phyloP scores from a whole-genome alignment of 2,888 invertebrate genomes.

The Agrilus cyanescens region DNA sequence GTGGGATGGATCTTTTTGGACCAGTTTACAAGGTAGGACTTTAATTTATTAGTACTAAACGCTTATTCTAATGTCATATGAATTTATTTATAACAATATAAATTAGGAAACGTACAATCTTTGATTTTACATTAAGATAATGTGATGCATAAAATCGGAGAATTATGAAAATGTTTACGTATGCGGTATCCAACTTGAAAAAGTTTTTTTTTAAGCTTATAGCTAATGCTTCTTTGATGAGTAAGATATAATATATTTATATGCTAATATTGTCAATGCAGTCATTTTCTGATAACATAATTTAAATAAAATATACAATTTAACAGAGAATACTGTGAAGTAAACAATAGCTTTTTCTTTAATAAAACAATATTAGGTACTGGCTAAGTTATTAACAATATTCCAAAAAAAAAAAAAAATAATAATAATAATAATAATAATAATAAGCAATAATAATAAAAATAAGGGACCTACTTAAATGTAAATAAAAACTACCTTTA shows the following conservation, averaged over 20 bases:
- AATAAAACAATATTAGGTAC: conserved; percentile 28
- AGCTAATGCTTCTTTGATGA: no score
- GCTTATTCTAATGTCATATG: conserved; percentile 7
- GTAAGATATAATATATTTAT: no score
- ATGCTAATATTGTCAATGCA: no score
- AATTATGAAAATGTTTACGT: conserved; percentile 10
- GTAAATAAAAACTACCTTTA: conserved; percentile 18
- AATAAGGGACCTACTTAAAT: conserved; percentile 17
- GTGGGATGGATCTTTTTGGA: no score
- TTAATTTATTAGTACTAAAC: not conserved
- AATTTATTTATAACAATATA: conserved; percentile 17
- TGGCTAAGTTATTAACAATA: conserved; percentile 27
- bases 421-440: conserved; percentile 11
- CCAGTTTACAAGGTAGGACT: no score
- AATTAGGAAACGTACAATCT: conserved; percentile 17
- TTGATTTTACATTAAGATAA: conserved; percentile 13
- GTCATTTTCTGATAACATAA: conserved; percentile 7
- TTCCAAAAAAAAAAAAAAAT: conserved; percentile 23
- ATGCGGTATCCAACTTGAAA: conserved; percentile 4
- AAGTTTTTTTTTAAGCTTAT: no score
- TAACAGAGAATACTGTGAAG: conserved; percentile 29
- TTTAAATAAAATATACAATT: conserved; percentile 18
- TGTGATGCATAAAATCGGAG: conserved; percentile 9
- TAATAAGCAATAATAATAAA: not conserved
- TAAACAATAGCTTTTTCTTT: conserved; percentile 24